Evolutionary conservation across 2,888 invertebrate species (phyloP).

Genomic region (Tachina lurida): DNA sequence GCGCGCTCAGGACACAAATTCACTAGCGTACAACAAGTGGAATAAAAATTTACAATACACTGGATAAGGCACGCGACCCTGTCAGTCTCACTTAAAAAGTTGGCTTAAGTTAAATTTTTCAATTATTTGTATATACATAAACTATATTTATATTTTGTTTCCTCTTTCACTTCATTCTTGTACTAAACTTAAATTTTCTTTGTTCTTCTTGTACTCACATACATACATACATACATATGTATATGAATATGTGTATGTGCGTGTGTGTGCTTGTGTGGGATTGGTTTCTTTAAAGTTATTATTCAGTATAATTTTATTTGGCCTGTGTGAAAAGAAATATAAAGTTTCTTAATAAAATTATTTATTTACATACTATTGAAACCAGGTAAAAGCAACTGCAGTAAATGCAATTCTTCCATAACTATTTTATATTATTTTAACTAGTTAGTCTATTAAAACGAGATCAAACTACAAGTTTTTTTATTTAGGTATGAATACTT

Average conservation of each 20-base stretch:
- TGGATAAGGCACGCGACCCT: constrained; percentile 67
- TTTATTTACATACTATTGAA: constrained; percentile 61
- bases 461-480: constrained; percentile 20
- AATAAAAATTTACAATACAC: constrained; percentile 42
- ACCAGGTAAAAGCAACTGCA: constrained; percentile 25
- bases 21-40: constrained; percentile 40
- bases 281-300: constrained; percentile 4
- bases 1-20: neutral
- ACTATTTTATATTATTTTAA: constrained; percentile 53
- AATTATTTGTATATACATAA: constrained; percentile 62
- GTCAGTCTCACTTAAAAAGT: constrained; percentile 71
- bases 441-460: constrained; percentile 56
- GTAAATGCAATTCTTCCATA: constrained; percentile 29
- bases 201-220: neutral
- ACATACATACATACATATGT: too few species aligned
- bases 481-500: neutral
- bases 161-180: constrained; percentile 6
- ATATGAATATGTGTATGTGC: neutral
- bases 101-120: constrained; percentile 66
- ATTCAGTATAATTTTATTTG: constrained; percentile 40
- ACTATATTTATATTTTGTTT: constrained; percentile 8
- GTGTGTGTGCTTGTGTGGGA: neutral
- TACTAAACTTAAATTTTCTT: constrained; percentile 36
- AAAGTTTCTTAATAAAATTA: constrained; percentile 63
- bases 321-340: constrained; percentile 42